Evolutionary conservation across 1,140 invertebrate species (phyloP).

Genomic region (Philotrypesis tridentata): DNA sequence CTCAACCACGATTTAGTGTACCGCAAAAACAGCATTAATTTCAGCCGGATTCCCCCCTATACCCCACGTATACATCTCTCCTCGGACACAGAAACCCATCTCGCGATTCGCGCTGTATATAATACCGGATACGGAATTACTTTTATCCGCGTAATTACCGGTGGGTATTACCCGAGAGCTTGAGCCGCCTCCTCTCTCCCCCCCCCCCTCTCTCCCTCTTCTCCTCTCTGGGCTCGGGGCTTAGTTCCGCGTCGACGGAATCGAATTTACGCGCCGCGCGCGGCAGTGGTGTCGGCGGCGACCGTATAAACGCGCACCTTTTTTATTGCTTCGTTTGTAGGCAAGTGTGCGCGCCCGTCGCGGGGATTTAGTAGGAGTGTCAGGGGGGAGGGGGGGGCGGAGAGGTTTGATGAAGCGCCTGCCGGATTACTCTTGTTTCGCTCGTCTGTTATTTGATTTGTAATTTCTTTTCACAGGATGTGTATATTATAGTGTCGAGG

Average conservation of each 20-base stretch:
- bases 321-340: conserved; percentile 21
- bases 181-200: not conserved
- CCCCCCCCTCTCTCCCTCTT: not conserved
- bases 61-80: not conserved
- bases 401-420: not conserved
- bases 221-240: not conserved
- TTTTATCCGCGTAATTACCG: conserved; percentile 42
- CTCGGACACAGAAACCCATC: not conserved
- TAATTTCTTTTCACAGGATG: not conserved
- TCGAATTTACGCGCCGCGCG: conserved; percentile 25
- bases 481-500: not conserved
- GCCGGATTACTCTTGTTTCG: not conserved
- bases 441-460: not conserved
- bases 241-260: conserved; percentile 13
- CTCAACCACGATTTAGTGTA: too few relatives aligned
- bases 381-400: too few relatives aligned
- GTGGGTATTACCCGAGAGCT: not conserved
- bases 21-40: too few relatives aligned
- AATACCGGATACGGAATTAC: conserved; percentile 9
- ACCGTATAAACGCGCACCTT: conserved; percentile 2
- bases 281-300: not conserved
- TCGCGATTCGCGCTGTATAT: conserved; percentile 14
- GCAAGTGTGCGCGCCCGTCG: not conserved
- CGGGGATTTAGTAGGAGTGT: not conserved
- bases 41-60: too few relatives aligned